Evolutionary conservation across 2,797 vertebrate species (phyloP), one percentile per base, ranked within the genome.

Genomic region (Onychomys leucogaster): DNA sequence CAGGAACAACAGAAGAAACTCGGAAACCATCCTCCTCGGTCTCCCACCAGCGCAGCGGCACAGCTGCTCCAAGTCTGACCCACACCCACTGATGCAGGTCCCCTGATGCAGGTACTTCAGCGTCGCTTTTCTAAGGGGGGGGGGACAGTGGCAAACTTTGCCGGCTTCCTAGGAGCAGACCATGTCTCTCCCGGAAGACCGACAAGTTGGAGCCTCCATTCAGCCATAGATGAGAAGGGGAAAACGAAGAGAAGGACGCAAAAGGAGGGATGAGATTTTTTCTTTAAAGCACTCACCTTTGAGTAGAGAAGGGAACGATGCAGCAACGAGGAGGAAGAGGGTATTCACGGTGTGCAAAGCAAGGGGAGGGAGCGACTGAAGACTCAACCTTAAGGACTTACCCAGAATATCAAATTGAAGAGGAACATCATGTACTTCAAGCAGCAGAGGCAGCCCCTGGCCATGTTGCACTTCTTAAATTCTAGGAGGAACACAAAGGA

Each of bases 381-480:
- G 84, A 97, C 94, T 61, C 27, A 91, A 92, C 95, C 73, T 91
- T 89, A 94, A 97, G 88, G 95, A 99, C 99, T 99, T 99, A 99
- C 99, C 99, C 99, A 99, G 98, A 99, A 99, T 99, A 99, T 99
- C 98, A 99, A 99, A 98, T 99, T 99, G 99, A 99, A 99, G 98
- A 99, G 98, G 99, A 99, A 99, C 99, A 99, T 99, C 99, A 99
- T 98, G 98, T 99, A 99, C 99, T 99, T 99, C 99, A 99, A 99
- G 98, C 99, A 99, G 99, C 99, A 99, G 96, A 99, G 99, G 98
- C 99, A 99, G 99, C 99, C 99, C 97, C 99, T 99, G 97, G 99
- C 99, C 99, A 99, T 99, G 99, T 99, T 99, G 99, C 99, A 99
- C 99, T 99, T 99, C 99, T 99, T 99, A 99, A 99, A 99, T 99